A percentile compares a stretch with the other conserved stretches of the same genome.
These are phyloP conservation scores for Carapus acus DNA, from an alignment of 2,797 vertebrate species.

Conservation along the genomic window DNA sequence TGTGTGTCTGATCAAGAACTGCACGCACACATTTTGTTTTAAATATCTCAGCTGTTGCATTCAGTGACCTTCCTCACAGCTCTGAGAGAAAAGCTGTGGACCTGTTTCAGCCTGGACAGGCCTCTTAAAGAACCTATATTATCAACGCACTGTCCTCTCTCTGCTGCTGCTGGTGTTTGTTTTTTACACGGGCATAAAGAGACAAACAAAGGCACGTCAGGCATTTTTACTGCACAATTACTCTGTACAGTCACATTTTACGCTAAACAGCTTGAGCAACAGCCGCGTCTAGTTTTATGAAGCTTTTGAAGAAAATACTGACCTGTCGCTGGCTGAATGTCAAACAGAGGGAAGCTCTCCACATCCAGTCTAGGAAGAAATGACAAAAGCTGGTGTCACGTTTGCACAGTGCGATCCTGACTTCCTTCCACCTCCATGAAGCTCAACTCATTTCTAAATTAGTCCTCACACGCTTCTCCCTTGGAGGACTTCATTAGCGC, in stretches of 20 bases:
- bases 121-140: neutral
- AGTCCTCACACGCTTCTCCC: conserved; percentile 38
- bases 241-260: neutral
- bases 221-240: neutral
- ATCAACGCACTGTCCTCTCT: neutral
- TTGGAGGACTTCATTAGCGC: conserved; percentile 55
- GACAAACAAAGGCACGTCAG: neutral
- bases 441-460: conserved; percentile 39
- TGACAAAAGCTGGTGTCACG: conserved; percentile 18
- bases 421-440: conserved; percentile 22
- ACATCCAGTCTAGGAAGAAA: conserved; percentile 44
- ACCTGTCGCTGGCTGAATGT: conserved; percentile 59
- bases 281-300: neutral
- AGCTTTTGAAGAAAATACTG: conserved; percentile 18
- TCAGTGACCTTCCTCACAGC: neutral
- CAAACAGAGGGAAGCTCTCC: conserved; percentile 42
- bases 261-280: neutral
- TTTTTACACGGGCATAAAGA: neutral
- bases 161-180: no score
- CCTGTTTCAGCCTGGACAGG: no score
- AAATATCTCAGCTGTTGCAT: neutral
- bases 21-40: neutral
- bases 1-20: neutral
- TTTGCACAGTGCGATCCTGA: conserved; percentile 22
- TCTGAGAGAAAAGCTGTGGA: no score